phyloP scores from a whole-genome alignment of 2,888 invertebrate genomes.

The Scaptomyza polygonia region DNA sequence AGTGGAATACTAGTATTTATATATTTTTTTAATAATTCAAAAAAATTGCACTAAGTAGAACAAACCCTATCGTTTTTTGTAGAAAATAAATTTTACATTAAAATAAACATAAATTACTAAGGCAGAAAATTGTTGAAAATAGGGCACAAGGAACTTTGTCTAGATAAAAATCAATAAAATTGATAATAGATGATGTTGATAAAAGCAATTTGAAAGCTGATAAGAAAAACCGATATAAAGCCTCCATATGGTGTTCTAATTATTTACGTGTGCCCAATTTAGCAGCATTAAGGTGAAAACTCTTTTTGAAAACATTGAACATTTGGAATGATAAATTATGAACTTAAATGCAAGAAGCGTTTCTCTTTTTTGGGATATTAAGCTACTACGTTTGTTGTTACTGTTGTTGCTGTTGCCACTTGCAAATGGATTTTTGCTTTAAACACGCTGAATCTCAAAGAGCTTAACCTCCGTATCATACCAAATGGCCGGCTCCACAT shows the following conservation, averaged over 20 bases:
- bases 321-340: conserved; percentile 58
- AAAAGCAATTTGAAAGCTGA: conserved; percentile 31
- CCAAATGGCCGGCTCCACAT: conserved; percentile 99
- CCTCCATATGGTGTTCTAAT: conserved; percentile 37
- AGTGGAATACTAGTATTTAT: conserved; percentile 14
- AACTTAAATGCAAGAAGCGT: conserved; percentile 72
- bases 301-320: conserved; percentile 36
- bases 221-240: conserved; percentile 50
- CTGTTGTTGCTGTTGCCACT: conserved; percentile 32
- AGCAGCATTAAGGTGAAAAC: conserved; percentile 3
- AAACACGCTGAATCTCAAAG: conserved; percentile 98
- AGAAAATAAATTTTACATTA: background rate
- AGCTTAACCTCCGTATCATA: conserved; percentile 99
- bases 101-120: conserved; percentile 41
- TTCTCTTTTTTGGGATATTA: conserved; percentile 31
- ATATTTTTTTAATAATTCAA: conserved; percentile 9
- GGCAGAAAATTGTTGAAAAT: conserved; percentile 28
- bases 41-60: conserved; percentile 3
- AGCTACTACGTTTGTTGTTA: conserved; percentile 45
- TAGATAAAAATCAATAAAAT: conserved; percentile 15
- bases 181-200: conserved; percentile 5
- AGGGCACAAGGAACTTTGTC: conserved; percentile 71
- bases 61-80: conserved; percentile 2
- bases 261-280: background rate
- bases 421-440: conserved; percentile 63